Evolutionary conservation across 2,888 invertebrate genomes (phyloP).

Genomic region (Acanthoscelides obtectus): DNA sequence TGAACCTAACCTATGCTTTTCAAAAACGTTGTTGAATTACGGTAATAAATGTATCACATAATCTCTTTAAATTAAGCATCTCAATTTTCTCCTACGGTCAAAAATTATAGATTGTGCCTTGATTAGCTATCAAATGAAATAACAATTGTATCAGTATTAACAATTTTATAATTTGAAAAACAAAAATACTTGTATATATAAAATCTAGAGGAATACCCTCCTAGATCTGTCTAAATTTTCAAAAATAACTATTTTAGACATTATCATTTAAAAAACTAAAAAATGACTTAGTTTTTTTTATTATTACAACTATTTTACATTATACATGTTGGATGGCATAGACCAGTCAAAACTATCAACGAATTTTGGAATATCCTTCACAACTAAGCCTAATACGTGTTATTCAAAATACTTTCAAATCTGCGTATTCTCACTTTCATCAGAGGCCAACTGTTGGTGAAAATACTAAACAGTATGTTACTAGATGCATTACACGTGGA

Average conservation of each 20-base stretch:
- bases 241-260: slow-evolving; percentile 31
- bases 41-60: not conserved
- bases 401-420: no score
- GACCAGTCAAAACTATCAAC: not conserved
- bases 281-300: slow-evolving; percentile 27
- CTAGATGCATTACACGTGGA: no score
- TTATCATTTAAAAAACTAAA: slow-evolving; percentile 26
- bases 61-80: slow-evolving; percentile 8
- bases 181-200: slow-evolving; percentile 28
- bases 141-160: slow-evolving; percentile 22
- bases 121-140: slow-evolving; percentile 14
- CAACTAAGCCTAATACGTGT: no score
- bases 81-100: slow-evolving; percentile 12
- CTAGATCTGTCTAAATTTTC: slow-evolving; percentile 32
- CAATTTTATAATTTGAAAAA: slow-evolving; percentile 23
- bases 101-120: slow-evolving; percentile 7
- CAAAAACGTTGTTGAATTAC: not conserved
- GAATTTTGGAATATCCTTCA: not conserved
- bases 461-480: no score
- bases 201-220: slow-evolving; percentile 32
- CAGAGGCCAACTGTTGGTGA: no score
- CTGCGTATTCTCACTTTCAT: no score
- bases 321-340: slow-evolving; percentile 2
- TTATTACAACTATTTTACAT: slow-evolving; percentile 30
- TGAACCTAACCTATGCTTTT: no score